A percentile compares a stretch with the other conserved stretches of the same genome.
phyloP scores from a whole-genome alignment of 2,888 invertebrate genomes.

The Cephus runcator region DNA sequence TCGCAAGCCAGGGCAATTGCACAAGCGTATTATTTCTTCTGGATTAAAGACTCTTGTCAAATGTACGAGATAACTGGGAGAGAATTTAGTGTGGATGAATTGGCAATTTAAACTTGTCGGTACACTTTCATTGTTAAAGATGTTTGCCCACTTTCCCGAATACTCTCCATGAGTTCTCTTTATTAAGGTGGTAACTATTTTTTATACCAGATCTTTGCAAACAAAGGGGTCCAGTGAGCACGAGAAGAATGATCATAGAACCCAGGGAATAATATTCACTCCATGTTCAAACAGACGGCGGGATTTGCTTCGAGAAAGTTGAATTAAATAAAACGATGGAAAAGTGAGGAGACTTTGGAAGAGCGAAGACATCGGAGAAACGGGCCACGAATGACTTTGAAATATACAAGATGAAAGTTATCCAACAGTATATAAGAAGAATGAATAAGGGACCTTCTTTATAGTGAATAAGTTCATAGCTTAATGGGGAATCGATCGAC shows the following conservation, averaged over 20 bases:
- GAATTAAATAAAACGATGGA: not conserved
- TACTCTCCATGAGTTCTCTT: constrained; percentile 3
- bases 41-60: not conserved
- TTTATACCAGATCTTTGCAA: constrained; percentile 7
- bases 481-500: not conserved
- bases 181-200: constrained; percentile 19
- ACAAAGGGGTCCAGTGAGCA: constrained; percentile 8
- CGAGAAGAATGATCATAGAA: constrained; percentile 18
- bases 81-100: not conserved
- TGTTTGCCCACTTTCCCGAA: not conserved
- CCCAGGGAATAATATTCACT: constrained; percentile 40
- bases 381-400: not conserved
- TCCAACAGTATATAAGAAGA: not conserved
- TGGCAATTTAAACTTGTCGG: not conserved
- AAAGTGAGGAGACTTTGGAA: not conserved
- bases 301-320: not conserved
- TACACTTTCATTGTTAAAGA: not conserved
- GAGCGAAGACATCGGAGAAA: not conserved
- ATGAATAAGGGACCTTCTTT: not conserved
- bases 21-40: not conserved
- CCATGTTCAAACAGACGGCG: constrained; percentile 35
- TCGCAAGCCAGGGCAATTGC: no score
- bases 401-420: not conserved
- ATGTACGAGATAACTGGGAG: not conserved
- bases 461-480: not conserved